Percentiles rank a stretch among this genome's conserved stretches.
phyloP scores from a whole-genome alignment of 2,888 invertebrate species.

The Apamea anceps region DNA sequence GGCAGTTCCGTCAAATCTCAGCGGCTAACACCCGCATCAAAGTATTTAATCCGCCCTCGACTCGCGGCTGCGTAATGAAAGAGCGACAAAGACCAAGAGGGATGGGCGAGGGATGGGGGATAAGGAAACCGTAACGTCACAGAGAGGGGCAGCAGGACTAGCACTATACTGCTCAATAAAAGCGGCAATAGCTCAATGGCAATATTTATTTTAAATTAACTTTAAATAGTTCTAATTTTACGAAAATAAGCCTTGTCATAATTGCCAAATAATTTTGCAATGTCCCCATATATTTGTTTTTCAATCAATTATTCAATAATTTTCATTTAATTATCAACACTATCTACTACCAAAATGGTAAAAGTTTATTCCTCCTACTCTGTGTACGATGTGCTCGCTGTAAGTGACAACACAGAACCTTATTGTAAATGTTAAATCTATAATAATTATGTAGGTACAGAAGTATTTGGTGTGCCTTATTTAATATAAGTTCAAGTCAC shows the following conservation, averaged over 20 bases:
- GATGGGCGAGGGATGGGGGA: not conserved
- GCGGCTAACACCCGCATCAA: slow-evolving; percentile 63
- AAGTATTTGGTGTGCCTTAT: not conserved
- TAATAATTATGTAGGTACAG: not conserved
- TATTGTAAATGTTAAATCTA: not conserved
- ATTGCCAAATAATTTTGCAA: not conserved
- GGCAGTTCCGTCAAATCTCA: slow-evolving; percentile 47
- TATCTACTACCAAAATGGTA: not conserved
- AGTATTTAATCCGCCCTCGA: slow-evolving; percentile 71
- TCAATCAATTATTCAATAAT: no score
- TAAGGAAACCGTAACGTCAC: not conserved
- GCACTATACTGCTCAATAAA: not conserved
- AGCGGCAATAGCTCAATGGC: not conserved
- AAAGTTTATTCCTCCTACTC: not conserved
- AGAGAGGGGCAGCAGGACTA: slow-evolving; percentile 22
- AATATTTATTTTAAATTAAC: not conserved
- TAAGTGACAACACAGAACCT: not conserved
- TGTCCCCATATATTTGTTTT: not conserved
- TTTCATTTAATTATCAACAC: not conserved
- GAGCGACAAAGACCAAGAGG: slow-evolving; percentile 65
- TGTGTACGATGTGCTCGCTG: not conserved
- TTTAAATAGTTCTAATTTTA: not conserved
- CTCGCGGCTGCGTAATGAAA: slow-evolving; percentile 71
- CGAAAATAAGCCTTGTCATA: not conserved
- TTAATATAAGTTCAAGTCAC: not conserved